Evolutionary conservation across 2,888 invertebrate genomes (phyloP).

Genomic region (Amblyteles armatorius): DNA sequence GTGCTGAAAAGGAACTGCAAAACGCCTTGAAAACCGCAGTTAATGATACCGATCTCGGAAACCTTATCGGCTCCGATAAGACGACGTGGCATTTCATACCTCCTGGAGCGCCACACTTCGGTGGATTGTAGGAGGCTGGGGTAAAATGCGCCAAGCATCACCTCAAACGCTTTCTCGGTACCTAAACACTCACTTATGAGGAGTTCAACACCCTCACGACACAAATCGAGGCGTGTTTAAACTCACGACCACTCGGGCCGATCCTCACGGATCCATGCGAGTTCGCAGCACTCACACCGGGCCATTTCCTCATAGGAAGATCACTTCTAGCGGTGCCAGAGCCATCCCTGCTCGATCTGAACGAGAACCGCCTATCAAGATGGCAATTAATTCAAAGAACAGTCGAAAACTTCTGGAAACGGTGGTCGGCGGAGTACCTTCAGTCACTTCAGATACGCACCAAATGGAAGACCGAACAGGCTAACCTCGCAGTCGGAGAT

Average conservation of each 20-base stretch:
- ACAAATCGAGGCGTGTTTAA: conserved; percentile 64
- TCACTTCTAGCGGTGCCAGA: conserved; percentile 52
- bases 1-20: conserved; percentile 67
- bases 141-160: conserved; percentile 57
- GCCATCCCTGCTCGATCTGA: conserved; percentile 11
- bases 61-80: conserved; percentile 20
- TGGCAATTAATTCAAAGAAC: conserved; percentile 50
- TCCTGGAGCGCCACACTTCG: conserved; percentile 67
- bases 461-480: conserved; percentile 7
- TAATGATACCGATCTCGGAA: conserved; percentile 34
- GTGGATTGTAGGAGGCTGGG: conserved; percentile 42
- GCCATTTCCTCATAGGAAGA: conserved; percentile 63
- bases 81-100: conserved; percentile 70
- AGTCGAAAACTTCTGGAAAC: conserved; percentile 69
- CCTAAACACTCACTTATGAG: conserved; percentile 50
- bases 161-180: conserved; percentile 50
- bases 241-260: conserved; percentile 66
- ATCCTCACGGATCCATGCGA: conserved; percentile 59
- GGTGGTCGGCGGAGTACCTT: conserved; percentile 29
- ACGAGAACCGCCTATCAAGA: conserved; percentile 27
- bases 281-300: conserved; percentile 64
- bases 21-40: conserved; percentile 15
- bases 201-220: conserved; percentile 58
- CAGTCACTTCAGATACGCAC: conserved; percentile 14
- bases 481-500: conserved; percentile 27